These are phyloP conservation scores for Novumbra hubbsi DNA, from an alignment of 2,797 vertebrate genomes.

Conservation along the genomic window DNA sequence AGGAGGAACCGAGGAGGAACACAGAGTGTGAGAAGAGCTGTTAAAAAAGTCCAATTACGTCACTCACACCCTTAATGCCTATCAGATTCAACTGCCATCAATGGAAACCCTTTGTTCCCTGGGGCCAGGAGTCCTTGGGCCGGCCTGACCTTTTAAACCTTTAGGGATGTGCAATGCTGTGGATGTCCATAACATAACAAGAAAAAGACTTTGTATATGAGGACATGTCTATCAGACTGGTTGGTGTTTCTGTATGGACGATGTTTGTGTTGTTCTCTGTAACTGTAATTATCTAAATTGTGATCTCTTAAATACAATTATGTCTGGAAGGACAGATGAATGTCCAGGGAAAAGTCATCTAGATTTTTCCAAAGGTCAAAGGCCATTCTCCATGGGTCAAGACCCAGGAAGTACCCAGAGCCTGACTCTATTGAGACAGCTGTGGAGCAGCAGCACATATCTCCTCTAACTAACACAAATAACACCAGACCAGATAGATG, in stretches of 20 bases:
- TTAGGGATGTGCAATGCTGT: not conserved
- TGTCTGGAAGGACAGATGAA: not conserved
- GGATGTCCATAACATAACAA: not conserved
- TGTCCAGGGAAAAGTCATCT: not conserved
- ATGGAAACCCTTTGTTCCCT: not conserved
- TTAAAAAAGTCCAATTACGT: not conserved
- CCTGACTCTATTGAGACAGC: constrained; percentile 14
- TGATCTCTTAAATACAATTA: not conserved
- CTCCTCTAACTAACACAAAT: not conserved
- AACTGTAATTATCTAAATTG: not conserved
- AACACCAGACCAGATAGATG: constrained; percentile 1
- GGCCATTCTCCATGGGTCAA: constrained; percentile 1
- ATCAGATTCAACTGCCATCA: not conserved
- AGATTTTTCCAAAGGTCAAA: not conserved
- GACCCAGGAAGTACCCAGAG: constrained; percentile 18
- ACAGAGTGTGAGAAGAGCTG: not conserved
- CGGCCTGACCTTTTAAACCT: not conserved
- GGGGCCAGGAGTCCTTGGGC: not conserved
- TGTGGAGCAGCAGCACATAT: not conserved
- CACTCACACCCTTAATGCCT: not conserved
- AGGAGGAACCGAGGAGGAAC: not conserved
- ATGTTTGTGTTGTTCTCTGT: not conserved
- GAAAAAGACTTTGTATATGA: not conserved
- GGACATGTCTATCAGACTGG: not conserved
- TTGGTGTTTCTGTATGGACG: not conserved